Conservation (phyloP, 1,140 invertebrate genomes). For the Drosophila erecta region DNA sequence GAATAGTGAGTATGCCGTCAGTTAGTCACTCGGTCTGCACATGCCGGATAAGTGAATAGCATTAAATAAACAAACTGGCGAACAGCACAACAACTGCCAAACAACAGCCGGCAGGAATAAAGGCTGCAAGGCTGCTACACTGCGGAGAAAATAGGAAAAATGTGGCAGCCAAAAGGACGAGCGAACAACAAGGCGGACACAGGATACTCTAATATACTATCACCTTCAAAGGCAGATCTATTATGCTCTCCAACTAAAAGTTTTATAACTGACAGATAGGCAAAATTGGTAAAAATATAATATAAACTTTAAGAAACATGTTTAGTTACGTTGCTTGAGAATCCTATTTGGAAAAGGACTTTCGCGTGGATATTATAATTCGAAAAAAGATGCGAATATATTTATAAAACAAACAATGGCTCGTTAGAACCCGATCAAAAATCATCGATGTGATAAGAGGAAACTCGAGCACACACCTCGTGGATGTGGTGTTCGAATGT, state of each 20-base stretch:
- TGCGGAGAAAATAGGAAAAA: slow-evolving; percentile 39
- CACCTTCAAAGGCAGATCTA: too few species aligned
- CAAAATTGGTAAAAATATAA: too few species aligned
- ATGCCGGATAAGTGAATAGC: slow-evolving; percentile 73
- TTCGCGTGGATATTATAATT: too few species aligned
- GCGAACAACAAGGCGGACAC: background rate
- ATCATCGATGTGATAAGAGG: background rate
- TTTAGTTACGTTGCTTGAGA: too few species aligned
- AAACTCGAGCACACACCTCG: slow-evolving; percentile 17
- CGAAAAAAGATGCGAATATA: too few species aligned
- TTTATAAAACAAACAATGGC: background rate
- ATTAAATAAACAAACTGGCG: slow-evolving; percentile 73
- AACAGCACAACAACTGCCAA: slow-evolving; percentile 44
- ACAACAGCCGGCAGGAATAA: slow-evolving; percentile 20
- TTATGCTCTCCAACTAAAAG: background rate
- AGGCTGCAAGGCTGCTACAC: slow-evolving; percentile 40
- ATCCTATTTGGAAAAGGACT: too few species aligned
- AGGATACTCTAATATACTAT: background rate
- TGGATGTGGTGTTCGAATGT: slow-evolving; percentile 16
- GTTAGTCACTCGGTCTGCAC: slow-evolving; percentile 40
- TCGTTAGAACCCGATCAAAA: slow-evolving; percentile 7
- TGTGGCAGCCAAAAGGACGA: background rate
- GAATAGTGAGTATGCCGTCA: slow-evolving; percentile 1
- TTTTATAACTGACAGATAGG: too few species aligned
- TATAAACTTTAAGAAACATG: too few species aligned